Evolutionary conservation across 2,888 invertebrate species (phyloP), one percentile per base, ranked within the genome.

Genomic region (Microplitis manilae): DNA sequence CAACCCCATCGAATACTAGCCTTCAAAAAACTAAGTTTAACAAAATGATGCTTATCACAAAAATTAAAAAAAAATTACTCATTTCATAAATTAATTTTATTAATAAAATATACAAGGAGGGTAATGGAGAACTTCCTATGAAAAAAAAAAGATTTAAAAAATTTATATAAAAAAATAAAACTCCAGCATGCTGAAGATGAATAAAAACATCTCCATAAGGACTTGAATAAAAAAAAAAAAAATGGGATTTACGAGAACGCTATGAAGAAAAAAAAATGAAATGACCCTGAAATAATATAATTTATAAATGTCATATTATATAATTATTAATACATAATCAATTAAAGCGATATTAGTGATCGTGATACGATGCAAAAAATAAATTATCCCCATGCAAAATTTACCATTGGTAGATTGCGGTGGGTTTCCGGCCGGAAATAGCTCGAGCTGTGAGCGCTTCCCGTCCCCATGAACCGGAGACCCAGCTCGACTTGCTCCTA

Each of bases 381-480:
- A 50, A 30, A 68, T 65, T 17, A 64, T 73, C 73, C 73, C 64
- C 65, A 73, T 73, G 73, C 73, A 86, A 86, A 84, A 88, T 92
- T 94, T 95, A 96, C 96, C 96, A 92, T 95, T 95, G 91, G 94
- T 93, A 91, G 95, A 95, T 90, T 94, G 94, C 90, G 93, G 93
- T 88, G 92, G 91, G 85, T 90, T 89, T 85, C 92, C 91, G 86
- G 92, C 91, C 87, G 93, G 93, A 91, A 93, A 93, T 89, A 94
- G 92, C 91, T 94, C 94, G 91, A 94, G 92, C 91, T 94, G 93
- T 88, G 93, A 93, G 85, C 94, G 94, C 91, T 94, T 94, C 91
- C 92, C 92, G 90, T 93, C 94, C 91, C 92, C 92, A 91, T 92
- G 93, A 87, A 93, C 92, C 87, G 94, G 94, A 88, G 94, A 92